Base-by-base conservation (phyloP, 2,797 vertebrate genomes). In the Manis pentadactyla region DNA sequence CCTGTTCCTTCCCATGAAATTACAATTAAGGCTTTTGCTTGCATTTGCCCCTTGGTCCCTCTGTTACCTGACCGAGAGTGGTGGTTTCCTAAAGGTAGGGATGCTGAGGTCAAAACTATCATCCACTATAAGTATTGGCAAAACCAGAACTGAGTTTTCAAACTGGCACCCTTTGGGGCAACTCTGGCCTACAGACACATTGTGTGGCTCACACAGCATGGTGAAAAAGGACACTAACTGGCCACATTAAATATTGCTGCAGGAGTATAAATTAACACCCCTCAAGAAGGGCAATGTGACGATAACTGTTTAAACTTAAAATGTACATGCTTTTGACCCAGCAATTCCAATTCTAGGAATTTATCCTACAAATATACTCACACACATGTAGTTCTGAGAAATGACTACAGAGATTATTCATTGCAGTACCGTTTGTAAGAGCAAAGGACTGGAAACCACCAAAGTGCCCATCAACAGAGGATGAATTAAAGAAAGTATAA, bases 391-490 rank as follows among this genome's bases (percentile, higher is more conserved):
- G 75, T 96, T 97, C 82, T 89, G 31, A 94, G 93, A 97, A 96
- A 86, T 61, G 57, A 93, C 34, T 69, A 2, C 3, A 63, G 9
- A 92, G 1, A 34, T 86, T 59, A 82, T 94, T 89, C 53, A 87
- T 37, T 75, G 29, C 42, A 57, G 82, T 55, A 57, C 59, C 71
- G 37, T 81, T 90, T 93, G 55, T 13, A 77, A 90, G 51, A 83
- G 46, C 51, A 61, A 90, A 87, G 86, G 77, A 57, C 81, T 93
- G 69, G 95, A 97, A 96, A 95, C 78, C 49, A 96, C 86, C 95
- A 85, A 96, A 96, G 69, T 93, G 73, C 17, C 88, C 91, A 46
- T 66, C 59, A 90, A 49, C 8, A 78, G 49, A 93, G 12, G 37
- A 57, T 1, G 29, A 84, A 37, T 71, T 90, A 61, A 46, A 95